phyloP scores from a whole-genome alignment of 1,140 invertebrate species.

The Cotesia chilonis region DNA sequence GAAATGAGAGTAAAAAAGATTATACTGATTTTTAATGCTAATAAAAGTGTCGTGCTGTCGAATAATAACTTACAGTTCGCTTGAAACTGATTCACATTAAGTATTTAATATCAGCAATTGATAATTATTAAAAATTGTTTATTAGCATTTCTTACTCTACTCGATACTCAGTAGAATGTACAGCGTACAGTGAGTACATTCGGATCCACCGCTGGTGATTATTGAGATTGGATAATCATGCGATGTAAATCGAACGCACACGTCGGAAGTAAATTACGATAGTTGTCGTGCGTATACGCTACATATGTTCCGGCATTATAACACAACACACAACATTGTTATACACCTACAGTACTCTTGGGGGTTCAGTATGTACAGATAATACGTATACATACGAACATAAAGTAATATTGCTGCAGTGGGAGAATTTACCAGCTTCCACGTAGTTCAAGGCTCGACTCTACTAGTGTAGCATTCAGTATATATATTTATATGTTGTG shows the following conservation, averaged over 20 bases:
- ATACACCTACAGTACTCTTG: background rate
- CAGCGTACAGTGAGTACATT: background rate
- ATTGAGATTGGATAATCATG: conserved; percentile 36
- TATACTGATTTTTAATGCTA: no score
- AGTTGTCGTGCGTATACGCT: conserved; percentile 16
- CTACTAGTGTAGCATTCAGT: no score
- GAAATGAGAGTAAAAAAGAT: no score
- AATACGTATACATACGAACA: background rate
- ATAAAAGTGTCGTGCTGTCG: no score
- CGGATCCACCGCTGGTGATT: conserved; percentile 18
- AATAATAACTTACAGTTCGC: no score
- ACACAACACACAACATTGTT: background rate
- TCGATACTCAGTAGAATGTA: no score
- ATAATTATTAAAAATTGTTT: background rate
- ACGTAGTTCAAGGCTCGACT: no score
- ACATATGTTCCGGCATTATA: conserved; percentile 9
- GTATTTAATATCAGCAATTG: no score
- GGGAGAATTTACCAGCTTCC: no score
- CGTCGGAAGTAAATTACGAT: conserved; percentile 30
- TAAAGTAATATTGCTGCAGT: no score
- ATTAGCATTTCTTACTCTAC: background rate
- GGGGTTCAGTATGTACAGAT: background rate
- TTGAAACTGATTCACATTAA: no score
- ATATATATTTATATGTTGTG: no score
- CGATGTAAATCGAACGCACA: conserved; percentile 33